Conservation (phyloP, 2,113 vertebrate genomes). For the Cynocephalus volans region DNA sequence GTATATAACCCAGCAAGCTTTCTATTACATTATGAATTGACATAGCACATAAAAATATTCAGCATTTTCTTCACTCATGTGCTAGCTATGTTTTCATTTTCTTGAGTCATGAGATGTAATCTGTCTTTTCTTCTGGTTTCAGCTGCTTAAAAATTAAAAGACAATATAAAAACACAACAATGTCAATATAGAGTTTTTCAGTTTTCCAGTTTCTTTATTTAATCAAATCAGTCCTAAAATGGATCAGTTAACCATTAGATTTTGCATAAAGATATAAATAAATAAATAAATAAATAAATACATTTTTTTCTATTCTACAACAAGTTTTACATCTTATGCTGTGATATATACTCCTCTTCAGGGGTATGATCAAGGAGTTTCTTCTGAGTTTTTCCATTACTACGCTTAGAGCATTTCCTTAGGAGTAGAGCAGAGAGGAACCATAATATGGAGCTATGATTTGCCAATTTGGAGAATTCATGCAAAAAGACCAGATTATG, state of each 20-base stretch:
- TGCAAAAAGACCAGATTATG: neutral
- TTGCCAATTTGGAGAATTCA: neutral
- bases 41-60: neutral
- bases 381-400: neutral
- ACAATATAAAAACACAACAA: neutral
- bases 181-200: neutral
- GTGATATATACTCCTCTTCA: neutral
- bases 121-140: neutral
- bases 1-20: neutral
- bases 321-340: neutral
- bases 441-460: neutral
- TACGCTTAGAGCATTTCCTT: neutral
- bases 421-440: neutral
- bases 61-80: neutral
- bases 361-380: neutral
- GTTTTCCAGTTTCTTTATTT: neutral
- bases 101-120: neutral
- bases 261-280: neutral
- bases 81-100: neutral
- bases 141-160: slow-evolving; percentile 16
- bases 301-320: neutral
- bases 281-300: neutral
- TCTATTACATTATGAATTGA: neutral
- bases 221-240: slow-evolving; percentile 6
- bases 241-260: neutral